phyloP scores from a whole-genome alignment of 2,113 vertebrate genomes.

The Poeciliopsis prolifica region DNA sequence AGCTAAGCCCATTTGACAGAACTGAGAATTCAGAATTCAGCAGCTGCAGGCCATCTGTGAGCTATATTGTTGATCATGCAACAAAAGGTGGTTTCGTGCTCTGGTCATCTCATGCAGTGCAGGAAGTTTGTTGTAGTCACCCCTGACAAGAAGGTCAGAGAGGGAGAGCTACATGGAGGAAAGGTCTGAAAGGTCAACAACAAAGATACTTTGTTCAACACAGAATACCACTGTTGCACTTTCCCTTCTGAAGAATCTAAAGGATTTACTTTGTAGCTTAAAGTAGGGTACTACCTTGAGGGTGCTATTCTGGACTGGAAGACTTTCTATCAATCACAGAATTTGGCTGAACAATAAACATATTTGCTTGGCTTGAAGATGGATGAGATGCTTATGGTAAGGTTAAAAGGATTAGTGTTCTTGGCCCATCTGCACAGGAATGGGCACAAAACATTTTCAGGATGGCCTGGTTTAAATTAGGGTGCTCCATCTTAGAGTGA shows the following conservation, averaged over 20 bases:
- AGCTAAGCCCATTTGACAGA: not conserved
- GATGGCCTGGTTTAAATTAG: not conserved
- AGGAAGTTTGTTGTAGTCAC: slow-evolving; percentile 13
- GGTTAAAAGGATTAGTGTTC: slow-evolving; percentile 13
- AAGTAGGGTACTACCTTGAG: not conserved
- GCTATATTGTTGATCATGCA: not conserved
- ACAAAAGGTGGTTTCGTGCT: not conserved
- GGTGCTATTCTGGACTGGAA: not conserved
- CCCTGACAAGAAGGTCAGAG: slow-evolving; percentile 4
- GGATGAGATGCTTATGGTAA: not conserved
- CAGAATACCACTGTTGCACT: not conserved
- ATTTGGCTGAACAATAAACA: slow-evolving; percentile 3
- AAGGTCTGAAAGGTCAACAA: slow-evolving; percentile 8
- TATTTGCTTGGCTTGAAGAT: not conserved
- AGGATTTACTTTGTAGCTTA: not conserved
- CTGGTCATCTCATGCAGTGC: slow-evolving; percentile 30
- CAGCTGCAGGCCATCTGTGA: slow-evolving; percentile 5
- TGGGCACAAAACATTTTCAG: not conserved
- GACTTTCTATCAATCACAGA: fast-evolving
- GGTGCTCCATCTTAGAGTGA: slow-evolving; percentile 8
- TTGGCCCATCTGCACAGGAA: not conserved
- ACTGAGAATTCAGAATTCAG: slow-evolving; percentile 2
- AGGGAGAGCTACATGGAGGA: not conserved
- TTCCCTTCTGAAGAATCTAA: not conserved
- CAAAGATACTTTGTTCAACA: slow-evolving; percentile 7